Percentiles rank a stretch among this genome's conserved stretches.
These are phyloP conservation scores for Apostichopus japonicus DNA, from an alignment of 35 echinoderm and acorn worm genomes.

Conservation along the genomic window DNA sequence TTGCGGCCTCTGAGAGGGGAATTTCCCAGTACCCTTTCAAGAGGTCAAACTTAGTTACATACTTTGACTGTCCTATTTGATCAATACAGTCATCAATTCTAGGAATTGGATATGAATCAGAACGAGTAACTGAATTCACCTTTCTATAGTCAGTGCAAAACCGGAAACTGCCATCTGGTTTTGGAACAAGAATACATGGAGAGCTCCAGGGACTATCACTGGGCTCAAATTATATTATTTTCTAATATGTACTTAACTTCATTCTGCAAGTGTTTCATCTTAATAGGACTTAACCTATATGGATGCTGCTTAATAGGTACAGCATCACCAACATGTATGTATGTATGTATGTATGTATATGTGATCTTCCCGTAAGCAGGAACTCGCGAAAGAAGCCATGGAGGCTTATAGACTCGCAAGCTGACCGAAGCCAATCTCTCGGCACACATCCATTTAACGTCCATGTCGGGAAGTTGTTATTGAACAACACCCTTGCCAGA, in stretches of 20 bases:
- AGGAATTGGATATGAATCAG: constrained; percentile 30
- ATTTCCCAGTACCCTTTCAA: constrained; percentile 50
- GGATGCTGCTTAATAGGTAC: constrained; percentile 58
- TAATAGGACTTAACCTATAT: constrained; percentile 32
- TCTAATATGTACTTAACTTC: constrained; percentile 64
- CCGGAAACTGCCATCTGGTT: constrained; percentile 36
- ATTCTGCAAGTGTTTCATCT: neutral
- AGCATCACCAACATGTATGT: neutral
- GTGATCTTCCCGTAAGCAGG: too few relatives aligned
- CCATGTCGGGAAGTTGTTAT: too few relatives aligned
- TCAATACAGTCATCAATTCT: constrained; percentile 47
- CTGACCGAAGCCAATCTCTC: too few relatives aligned
- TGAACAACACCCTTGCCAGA: too few relatives aligned
- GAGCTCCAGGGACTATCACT: constrained; percentile 55
- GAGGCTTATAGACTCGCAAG: too few relatives aligned
- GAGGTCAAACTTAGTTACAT: constrained; percentile 44
- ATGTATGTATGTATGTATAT: too few relatives aligned
- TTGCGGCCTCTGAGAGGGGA: neutral
- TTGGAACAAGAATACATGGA: constrained; percentile 54
- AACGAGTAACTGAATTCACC: neutral
- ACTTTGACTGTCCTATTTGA: constrained; percentile 29
- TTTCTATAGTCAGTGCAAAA: constrained; percentile 56
- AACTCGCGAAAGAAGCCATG: too few relatives aligned
- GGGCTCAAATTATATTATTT: constrained; percentile 59
- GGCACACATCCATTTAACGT: too few relatives aligned